Percentiles rank a stretch among this genome's conserved stretches.
phyloP scores from a whole-genome alignment of 2,797 vertebrate species.

The Distichodus sexfasciatus region DNA sequence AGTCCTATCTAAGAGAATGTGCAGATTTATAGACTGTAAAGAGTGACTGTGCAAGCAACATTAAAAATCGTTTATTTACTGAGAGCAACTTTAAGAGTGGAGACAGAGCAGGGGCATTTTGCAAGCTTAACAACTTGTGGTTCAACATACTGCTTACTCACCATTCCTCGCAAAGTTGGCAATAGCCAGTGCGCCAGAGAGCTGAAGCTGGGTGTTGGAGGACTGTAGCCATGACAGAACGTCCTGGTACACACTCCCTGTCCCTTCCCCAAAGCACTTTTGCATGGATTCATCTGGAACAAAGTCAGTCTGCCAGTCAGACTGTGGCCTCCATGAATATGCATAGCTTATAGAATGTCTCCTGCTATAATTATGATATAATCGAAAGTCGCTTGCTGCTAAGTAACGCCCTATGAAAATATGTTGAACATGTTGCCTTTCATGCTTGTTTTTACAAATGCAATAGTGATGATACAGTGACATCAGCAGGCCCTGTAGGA shows the following conservation, averaged over 20 bases:
- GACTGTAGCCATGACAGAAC: slow-evolving; percentile 72
- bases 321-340: not conserved
- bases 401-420: too few species aligned
- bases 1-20: too few species aligned
- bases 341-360: too few species aligned
- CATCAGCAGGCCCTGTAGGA: not conserved
- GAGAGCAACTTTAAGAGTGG: too few species aligned
- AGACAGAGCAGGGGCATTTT: not conserved
- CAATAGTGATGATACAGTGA: too few species aligned
- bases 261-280: slow-evolving; percentile 74
- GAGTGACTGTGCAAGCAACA: too few species aligned
- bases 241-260: slow-evolving; percentile 70
- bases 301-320: slow-evolving; percentile 13
- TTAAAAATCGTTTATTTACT: too few species aligned
- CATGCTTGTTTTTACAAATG: too few species aligned
- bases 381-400: too few species aligned
- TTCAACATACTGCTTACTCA: slow-evolving; percentile 37
- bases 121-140: not conserved
- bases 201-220: slow-evolving; percentile 72
- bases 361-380: not conserved
- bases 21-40: too few species aligned
- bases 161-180: slow-evolving; percentile 78
- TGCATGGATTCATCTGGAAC: slow-evolving; percentile 74
- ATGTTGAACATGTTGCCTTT: too few species aligned
- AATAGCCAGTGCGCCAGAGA: slow-evolving; percentile 67